Conservation (phyloP, 1,140 invertebrate genomes). For the Drosophila busckii region DNA sequence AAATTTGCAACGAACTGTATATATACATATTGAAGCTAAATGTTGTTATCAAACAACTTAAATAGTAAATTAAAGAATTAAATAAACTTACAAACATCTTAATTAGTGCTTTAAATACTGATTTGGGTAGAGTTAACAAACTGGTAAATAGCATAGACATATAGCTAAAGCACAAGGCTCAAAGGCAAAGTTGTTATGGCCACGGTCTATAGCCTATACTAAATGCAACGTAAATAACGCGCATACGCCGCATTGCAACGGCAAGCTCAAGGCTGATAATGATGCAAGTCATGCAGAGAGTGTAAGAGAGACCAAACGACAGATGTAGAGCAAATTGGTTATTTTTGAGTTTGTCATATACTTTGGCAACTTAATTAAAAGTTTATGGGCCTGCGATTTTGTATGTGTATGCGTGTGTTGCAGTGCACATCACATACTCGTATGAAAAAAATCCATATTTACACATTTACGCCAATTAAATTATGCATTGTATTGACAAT, state of each 20-base stretch:
- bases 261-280: not conserved
- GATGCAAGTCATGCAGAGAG: not conserved
- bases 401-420: constrained; percentile 3
- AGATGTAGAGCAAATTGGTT: constrained; percentile 1
- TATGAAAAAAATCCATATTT: too few relatives aligned
- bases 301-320: not conserved
- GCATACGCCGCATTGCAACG: constrained; percentile 20
- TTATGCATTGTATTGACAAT: too few relatives aligned
- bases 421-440: too few relatives aligned
- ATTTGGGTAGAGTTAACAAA: too few relatives aligned
- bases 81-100: too few relatives aligned
- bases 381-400: constrained; percentile 58
- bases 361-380: constrained; percentile 73
- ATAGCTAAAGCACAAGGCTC: not conserved
- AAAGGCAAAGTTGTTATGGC: not conserved
- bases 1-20: too few relatives aligned
- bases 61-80: too few relatives aligned
- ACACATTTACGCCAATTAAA: too few relatives aligned
- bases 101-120: too few relatives aligned
- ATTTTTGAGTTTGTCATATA: constrained; percentile 26
- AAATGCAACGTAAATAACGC: constrained; percentile 15
- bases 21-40: too few relatives aligned
- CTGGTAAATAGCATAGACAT: not conserved
- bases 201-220: not conserved
- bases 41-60: too few relatives aligned